Base-by-base conservation (phyloP, 1,140 invertebrate species). In the Onthophagus taurus region DNA sequence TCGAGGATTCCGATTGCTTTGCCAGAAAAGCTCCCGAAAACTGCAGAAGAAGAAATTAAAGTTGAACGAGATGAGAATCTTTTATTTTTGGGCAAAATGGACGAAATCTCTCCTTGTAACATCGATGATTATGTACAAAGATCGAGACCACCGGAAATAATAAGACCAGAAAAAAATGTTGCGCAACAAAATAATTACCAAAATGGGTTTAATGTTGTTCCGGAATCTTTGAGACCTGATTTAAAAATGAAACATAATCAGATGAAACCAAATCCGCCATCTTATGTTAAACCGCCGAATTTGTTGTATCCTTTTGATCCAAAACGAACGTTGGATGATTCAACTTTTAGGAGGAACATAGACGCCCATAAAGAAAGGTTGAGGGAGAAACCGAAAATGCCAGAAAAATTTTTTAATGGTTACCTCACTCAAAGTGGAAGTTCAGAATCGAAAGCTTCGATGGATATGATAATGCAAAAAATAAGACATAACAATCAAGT, bases 321-420 rank as follows among this genome's bases (percentile, higher is more conserved):
- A 5, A 41, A 26, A 13, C 24, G 29, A 8, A 41, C 38, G 7
- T 8, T 41, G 4, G 38, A 41, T 14, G 38, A 41, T 41, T 29
- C 23, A 12, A 41, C 38, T 7, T 41, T 41, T 41, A 24, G 13
- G 14, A 41, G 24, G 14, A 38, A 38, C 17, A 38, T 38, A 19
- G 36, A 38, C n/a, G 36, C 36, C 2, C 8, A 24, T 13, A 38
- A 38, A 17, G 19, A 24, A 14, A 23, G 14, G 23, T 20, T 18
- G 5, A 38, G n/a, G 14, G 18, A 38, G 12, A 38, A 38, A n/a
- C 36, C 36, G 13, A n/a, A 19, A 2, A 8, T 41, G 2, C 21
- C 24, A 18, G 38, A 41, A 17, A 41, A 41, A 41, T 41, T 26
- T 14, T 41, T 29, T 13, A 41, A 41, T 17, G 13, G 21, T 14